Base-by-base conservation (phyloP, 2,888 invertebrate species). In the Pediacus dermestoides region DNA sequence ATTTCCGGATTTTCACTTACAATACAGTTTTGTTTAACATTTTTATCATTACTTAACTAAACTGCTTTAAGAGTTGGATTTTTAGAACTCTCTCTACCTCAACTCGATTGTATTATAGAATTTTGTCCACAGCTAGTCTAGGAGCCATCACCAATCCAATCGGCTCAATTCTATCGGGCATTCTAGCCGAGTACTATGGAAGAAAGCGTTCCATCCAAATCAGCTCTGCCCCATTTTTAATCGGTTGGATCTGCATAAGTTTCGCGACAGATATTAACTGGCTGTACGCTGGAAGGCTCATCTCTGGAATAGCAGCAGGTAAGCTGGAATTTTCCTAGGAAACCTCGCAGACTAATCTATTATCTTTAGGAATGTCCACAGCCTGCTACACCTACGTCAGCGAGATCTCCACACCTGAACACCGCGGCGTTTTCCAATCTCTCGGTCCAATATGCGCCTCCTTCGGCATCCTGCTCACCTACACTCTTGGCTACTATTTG, bases 141-240 rank as follows among this genome's bases (percentile, higher is more conserved):
- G 84, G 84, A 3, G 84, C 82, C 10, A 75, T 83, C 48, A 82
- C 83, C 1, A 85, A 82, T 64, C 84, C 84, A 0, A 64, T 82
- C 23, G 84, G 84, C 1, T 82, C 84, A 0, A 63, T 85, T 4
- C 63, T 82, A 6, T 82, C 83, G 3, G 85, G 85, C 1, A 68
- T 81, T 55, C 68, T 81, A 64, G 81, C 82, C 45, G 83, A 85
- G 60, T 76, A 75, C 12, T 72, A 80, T 15, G 85, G 85, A 1
- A 64, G 84, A 27, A 73, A 75, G 52, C 70, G 77, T 25, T 74
- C 83, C 7, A 77, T 85, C 23, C 80, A 81, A 61, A 70, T 81
- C 39, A 82, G 82, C 27, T 76, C 80, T 23, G 61, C 84, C 42
- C 84, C 84, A 0, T 82, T 82, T 55, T 71, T 81, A 10, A 65